These are phyloP conservation scores for Porites divaricata DNA, from an alignment of 92 coral and sea anemone genomes.

Conservation along the genomic window DNA sequence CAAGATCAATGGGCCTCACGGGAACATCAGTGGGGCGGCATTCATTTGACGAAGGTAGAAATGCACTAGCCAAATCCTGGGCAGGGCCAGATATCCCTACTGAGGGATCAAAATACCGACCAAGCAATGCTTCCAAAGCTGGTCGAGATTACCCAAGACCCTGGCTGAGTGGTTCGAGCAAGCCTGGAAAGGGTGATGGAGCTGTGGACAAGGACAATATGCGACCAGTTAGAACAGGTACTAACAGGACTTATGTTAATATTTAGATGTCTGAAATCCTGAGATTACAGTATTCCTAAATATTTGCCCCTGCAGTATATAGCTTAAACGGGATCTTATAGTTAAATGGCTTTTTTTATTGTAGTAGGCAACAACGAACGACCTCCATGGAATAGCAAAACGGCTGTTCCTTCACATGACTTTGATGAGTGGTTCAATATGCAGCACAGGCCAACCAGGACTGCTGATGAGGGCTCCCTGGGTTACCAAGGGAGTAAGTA, in stretches of 20 bases:
- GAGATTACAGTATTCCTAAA: too few relatives aligned
- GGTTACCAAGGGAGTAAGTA: conserved; percentile 27
- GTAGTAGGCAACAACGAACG: conserved; percentile 19
- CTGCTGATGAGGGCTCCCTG: neutral
- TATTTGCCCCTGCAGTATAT: too few relatives aligned
- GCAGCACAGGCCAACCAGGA: conserved; percentile 48
- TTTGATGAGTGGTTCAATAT: conserved; percentile 91
- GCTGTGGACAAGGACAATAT: conserved; percentile 49
- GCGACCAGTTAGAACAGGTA: conserved; percentile 49
- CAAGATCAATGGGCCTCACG: conserved; percentile 69
- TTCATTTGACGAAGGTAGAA: conserved; percentile 70
- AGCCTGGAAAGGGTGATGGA: conserved; percentile 36
- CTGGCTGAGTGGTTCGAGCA: conserved; percentile 77
- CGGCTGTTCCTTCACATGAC: conserved; percentile 85
- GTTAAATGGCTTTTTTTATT: too few relatives aligned
- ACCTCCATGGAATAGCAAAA: conserved; percentile 80
- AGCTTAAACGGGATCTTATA: neutral
- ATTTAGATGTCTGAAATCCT: too few relatives aligned
- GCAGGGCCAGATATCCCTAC: conserved; percentile 71
- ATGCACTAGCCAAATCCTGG: conserved; percentile 85
- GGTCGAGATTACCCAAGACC: conserved; percentile 84
- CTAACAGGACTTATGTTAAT: neutral
- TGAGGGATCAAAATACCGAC: conserved; percentile 46
- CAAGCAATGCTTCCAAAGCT: conserved; percentile 68
- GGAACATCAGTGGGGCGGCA: conserved; percentile 67